These are phyloP conservation scores for Sinocyclocheilus anshuiensis DNA, from an alignment of 2,113 vertebrate species.

Conservation along the genomic window DNA sequence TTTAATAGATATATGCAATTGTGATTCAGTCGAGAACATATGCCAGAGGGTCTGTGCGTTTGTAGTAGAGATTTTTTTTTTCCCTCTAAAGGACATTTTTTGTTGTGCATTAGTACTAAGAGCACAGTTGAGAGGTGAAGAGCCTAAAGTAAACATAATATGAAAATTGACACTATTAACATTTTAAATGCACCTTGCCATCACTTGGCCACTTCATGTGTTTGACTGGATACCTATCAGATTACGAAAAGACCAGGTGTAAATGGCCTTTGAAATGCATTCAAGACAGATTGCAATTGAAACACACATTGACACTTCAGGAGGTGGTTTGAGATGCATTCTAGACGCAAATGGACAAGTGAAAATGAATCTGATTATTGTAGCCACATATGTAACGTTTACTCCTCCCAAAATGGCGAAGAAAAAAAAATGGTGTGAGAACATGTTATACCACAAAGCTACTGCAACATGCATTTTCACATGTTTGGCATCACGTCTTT, in stretches of 20 bases:
- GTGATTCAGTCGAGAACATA: neutral
- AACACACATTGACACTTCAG: neutral
- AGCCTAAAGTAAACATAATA: neutral
- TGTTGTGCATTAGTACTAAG: neutral
- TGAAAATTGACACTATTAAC: neutral
- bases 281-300: neutral
- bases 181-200: too few species aligned
- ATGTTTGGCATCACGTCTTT: too few species aligned
- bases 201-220: neutral
- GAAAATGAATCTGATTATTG: too few species aligned
- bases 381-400: too few species aligned
- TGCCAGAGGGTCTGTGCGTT: neutral
- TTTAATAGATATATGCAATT: neutral
- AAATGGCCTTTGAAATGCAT: neutral
- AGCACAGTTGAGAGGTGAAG: neutral
- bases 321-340: too few species aligned
- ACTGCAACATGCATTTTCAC: too few species aligned
- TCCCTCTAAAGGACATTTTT: neutral
- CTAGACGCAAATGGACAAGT: too few species aligned
- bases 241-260: neutral
- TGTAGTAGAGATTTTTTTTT: neutral
- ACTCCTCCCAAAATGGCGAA: too few species aligned
- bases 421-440: too few species aligned
- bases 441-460: too few species aligned
- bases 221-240: neutral